Percentiles rank a stretch among this genome's conserved stretches.
Evolutionary conservation across 2,113 vertebrate species (phyloP).

Genomic region (Rhinolophus ferrumequinum): DNA sequence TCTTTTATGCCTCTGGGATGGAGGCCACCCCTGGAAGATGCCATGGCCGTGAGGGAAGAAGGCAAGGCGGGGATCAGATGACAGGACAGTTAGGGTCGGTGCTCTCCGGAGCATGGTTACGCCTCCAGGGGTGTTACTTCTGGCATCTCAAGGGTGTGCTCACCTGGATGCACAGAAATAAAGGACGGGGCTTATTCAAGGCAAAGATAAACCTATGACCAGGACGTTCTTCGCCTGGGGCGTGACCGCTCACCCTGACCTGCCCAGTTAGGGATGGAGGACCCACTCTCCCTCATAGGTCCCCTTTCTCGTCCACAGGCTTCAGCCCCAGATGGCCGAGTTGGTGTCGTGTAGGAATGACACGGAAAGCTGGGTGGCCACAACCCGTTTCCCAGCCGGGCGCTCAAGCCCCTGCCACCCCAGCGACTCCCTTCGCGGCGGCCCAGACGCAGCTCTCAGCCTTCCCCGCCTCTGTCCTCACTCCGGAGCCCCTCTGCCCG

Average conservation of each 20-base stretch:
- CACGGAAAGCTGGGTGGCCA: background rate
- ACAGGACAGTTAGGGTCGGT: rapidly evolving
- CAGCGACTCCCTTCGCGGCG: background rate
- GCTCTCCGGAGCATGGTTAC: no score
- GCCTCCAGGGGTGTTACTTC: background rate
- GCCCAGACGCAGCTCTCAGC: background rate
- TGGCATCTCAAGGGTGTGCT: background rate
- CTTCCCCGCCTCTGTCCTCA: background rate
- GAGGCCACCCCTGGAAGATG: background rate
- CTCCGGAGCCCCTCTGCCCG: no score
- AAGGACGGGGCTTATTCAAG: background rate
- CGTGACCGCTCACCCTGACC: background rate
- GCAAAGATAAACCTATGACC: background rate
- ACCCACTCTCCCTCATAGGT: background rate
- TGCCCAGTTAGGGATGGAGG: background rate
- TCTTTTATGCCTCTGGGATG: background rate
- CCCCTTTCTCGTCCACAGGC: background rate
- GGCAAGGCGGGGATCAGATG: background rate
- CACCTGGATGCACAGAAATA: no score
- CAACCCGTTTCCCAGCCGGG: background rate
- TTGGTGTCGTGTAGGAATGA: background rate
- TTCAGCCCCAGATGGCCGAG: background rate
- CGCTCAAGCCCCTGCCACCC: background rate
- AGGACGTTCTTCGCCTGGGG: background rate
- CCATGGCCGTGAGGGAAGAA: no score